A percentile compares a stretch with the other conserved stretches of the same genome.
Evolutionary conservation across 2,888 invertebrate species (phyloP).

Genomic region (Aleiodes alternator): DNA sequence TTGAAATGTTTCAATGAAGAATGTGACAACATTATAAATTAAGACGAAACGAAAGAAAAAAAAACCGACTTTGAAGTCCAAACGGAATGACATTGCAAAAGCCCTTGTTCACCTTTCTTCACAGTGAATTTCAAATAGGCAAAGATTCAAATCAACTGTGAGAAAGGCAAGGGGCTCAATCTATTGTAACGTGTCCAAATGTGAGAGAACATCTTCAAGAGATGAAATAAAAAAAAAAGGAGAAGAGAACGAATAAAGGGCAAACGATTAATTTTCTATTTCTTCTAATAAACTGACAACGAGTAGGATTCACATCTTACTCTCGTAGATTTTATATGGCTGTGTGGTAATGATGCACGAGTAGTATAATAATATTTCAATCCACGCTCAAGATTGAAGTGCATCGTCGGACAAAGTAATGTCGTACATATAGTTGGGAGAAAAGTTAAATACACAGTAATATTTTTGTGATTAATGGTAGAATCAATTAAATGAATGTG

Average conservation of each 20-base stretch:
- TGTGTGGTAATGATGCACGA: conserved; percentile 58
- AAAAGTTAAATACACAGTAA: conserved; percentile 43
- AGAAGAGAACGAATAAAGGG: conserved; percentile 45
- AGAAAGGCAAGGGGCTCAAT: conserved; percentile 16
- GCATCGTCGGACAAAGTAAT: background rate
- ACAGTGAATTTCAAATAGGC: conserved; percentile 46
- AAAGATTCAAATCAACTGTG: conserved; percentile 37
- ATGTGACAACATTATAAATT: background rate
- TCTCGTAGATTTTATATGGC: conserved; percentile 48
- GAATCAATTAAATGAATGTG: conserved; percentile 60
- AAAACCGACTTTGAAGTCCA: conserved; percentile 38
- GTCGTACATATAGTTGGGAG: background rate
- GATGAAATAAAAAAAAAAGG: conserved; percentile 29
- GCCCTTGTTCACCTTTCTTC: conserved; percentile 44
- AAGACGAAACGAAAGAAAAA: background rate
- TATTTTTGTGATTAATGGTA: conserved; percentile 60
- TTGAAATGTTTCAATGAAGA: conserved; percentile 31
- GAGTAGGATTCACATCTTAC: conserved; percentile 50
- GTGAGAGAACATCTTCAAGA: conserved; percentile 42
- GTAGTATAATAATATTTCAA: conserved; percentile 70
- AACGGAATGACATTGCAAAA: conserved; percentile 65
- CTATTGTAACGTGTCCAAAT: conserved; percentile 43
- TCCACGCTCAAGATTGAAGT: conserved; percentile 54
- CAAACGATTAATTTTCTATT: conserved; percentile 68
- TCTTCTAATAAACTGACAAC: conserved; percentile 41